Conservation (phyloP, 1,140 invertebrate species). For the Brachystomella parvula region DNA sequence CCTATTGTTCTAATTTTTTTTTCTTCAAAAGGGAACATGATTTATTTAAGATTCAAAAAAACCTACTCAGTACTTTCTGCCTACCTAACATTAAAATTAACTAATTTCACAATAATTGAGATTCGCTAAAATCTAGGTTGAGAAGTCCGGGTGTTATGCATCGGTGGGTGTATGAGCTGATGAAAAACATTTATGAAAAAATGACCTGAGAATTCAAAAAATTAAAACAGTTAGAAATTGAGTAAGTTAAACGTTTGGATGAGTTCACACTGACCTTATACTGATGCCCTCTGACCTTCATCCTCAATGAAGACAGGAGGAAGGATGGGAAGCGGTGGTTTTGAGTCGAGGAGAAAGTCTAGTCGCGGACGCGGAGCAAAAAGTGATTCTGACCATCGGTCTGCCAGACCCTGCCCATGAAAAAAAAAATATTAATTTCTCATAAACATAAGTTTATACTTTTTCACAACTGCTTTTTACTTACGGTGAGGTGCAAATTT, state of each 20-base stretch:
- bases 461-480: constrained; percentile 5
- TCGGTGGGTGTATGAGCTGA: too few species aligned
- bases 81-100: too few species aligned
- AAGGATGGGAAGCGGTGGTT: constrained; percentile 1
- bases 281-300: constrained; percentile 1
- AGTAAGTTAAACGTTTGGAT: too few species aligned
- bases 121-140: too few species aligned
- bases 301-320: constrained; percentile 5
- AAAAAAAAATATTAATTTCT: background rate
- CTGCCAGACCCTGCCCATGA: background rate
- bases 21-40: constrained; percentile 2
- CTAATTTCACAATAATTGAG: too few species aligned
- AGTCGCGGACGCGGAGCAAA: background rate
- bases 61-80: too few species aligned
- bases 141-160: too few species aligned
- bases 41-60: constrained; percentile 1
- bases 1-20: background rate
- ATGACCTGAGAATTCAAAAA: too few species aligned
- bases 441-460: background rate
- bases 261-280: constrained; percentile 2
- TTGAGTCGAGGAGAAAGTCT: background rate
- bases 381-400: background rate
- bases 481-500: constrained; percentile 14
- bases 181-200: too few species aligned
- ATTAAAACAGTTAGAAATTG: too few species aligned